Conservation (phyloP, 1,140 invertebrate species). For the Episyrphus balteatus region DNA sequence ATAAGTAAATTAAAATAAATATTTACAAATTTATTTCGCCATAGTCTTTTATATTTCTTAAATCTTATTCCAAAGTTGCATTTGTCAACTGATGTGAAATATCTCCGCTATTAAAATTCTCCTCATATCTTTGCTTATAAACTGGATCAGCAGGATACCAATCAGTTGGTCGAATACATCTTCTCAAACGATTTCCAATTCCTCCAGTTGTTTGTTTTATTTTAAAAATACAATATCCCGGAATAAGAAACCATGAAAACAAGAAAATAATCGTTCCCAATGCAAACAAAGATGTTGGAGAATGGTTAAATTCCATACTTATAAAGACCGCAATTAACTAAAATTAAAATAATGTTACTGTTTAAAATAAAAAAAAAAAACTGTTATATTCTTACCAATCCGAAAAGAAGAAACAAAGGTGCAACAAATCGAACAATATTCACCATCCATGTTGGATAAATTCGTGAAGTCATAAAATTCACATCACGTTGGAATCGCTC, state of each 20-base stretch:
- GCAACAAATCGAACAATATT: slow-evolving; percentile 25
- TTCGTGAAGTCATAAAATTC: slow-evolving; percentile 67
- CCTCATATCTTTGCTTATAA: slow-evolving; percentile 27
- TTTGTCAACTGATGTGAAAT: no score
- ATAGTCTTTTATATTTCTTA: no score
- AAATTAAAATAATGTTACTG: no score
- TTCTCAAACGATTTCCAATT: slow-evolving; percentile 15
- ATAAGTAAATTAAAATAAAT: no score
- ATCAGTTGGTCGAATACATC: slow-evolving; percentile 22
- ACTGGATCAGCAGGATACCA: slow-evolving; percentile 29
- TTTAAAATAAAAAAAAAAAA: no score
- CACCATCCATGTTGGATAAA: slow-evolving; percentile 41
- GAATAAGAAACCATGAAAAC: slow-evolving; percentile 18
- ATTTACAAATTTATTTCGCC: no score
- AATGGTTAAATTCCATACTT: no score
- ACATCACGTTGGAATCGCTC: slow-evolving; percentile 59
- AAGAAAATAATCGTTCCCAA: slow-evolving; percentile 3
- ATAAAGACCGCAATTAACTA: no score
- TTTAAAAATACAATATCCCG: slow-evolving; percentile 19
- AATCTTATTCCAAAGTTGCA: no score
- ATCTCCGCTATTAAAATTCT: neutral
- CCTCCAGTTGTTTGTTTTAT: slow-evolving; percentile 16
- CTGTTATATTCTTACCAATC: slow-evolving; percentile 24
- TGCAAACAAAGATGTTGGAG: no score
- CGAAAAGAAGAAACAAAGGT: slow-evolving; percentile 14